Conservation (phyloP, 2,888 invertebrate species). For the Scaptomyza parva region DNA sequence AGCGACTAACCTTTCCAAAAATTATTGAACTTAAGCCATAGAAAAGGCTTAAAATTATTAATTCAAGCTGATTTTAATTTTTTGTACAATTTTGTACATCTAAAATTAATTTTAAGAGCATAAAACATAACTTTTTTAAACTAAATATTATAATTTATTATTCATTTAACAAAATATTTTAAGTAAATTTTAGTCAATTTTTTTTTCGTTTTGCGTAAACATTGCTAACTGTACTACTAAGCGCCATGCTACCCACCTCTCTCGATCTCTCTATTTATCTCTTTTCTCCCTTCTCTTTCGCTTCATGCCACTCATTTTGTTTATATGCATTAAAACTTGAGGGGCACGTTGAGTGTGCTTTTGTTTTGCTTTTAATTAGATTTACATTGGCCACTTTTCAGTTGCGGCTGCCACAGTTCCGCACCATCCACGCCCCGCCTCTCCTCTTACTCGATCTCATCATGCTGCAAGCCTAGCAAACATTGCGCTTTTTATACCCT, state of each 20-base stretch:
- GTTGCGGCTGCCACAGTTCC: constrained; percentile 58
- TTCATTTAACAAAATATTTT: too few species aligned
- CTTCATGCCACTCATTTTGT: constrained; percentile 23
- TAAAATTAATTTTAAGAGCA: too few species aligned
- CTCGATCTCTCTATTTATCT: background rate
- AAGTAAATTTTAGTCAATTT: too few species aligned
- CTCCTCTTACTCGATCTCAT: constrained; percentile 29
- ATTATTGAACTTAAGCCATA: too few species aligned
- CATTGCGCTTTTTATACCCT: constrained; percentile 71
- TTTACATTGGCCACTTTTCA: constrained; percentile 81
- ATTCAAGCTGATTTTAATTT: too few species aligned
- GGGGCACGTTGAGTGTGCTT: constrained; percentile 81
- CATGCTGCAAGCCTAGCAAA: constrained; percentile 66
- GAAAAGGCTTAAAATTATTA: too few species aligned
- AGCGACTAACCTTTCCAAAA: too few species aligned
- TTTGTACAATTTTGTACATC: too few species aligned
- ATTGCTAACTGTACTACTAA: constrained; percentile 17
- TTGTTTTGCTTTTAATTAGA: constrained; percentile 81
- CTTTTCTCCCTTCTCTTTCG: background rate
- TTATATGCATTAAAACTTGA: constrained; percentile 76
- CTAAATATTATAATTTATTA: too few species aligned
- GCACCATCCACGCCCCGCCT: background rate
- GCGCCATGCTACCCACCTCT: background rate
- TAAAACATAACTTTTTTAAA: too few species aligned
- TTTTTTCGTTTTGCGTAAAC: background rate